These are phyloP conservation scores for Microcebus tavaratra DNA, from an alignment of 2,113 vertebrate species.

Conservation along the genomic window DNA sequence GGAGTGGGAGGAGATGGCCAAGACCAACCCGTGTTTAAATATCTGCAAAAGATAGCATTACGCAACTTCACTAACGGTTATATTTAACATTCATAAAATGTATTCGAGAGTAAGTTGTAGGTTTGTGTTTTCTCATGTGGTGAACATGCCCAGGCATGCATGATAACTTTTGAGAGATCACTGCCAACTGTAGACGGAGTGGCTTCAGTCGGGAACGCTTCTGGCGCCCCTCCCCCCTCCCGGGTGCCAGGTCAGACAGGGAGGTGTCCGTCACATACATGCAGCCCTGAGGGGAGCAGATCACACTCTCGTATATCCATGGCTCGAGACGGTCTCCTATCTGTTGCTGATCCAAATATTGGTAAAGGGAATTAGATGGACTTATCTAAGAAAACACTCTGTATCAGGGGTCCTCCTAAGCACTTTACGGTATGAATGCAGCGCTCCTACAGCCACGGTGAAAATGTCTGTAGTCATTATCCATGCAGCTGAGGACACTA, in stretches of 20 bases:
- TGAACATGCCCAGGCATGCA: not conserved
- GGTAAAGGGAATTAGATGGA: not conserved
- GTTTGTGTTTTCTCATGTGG: not conserved
- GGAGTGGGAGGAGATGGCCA: not conserved
- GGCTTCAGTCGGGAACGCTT: not conserved
- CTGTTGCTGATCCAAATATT: not conserved
- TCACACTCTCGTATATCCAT: not conserved
- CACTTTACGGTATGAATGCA: not conserved
- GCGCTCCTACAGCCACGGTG: not conserved
- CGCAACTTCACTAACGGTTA: no score
- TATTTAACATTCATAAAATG: not conserved
- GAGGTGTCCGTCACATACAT: not conserved
- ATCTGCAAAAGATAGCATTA: not conserved
- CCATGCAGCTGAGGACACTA: not conserved
- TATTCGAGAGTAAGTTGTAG: not conserved
- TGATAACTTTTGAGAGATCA: not conserved
- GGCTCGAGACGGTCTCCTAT: not conserved
- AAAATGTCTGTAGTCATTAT: not conserved
- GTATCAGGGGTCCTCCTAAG: not conserved
- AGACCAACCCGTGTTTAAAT: not conserved
- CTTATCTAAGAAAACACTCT: not conserved
- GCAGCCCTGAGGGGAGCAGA: not conserved
- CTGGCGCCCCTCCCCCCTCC: no score
- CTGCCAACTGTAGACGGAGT: not conserved
- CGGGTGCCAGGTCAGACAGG: not conserved